Evolutionary conservation across 2,797 vertebrate species (phyloP).

Genomic region (Pipistrellus pygmaeus): DNA sequence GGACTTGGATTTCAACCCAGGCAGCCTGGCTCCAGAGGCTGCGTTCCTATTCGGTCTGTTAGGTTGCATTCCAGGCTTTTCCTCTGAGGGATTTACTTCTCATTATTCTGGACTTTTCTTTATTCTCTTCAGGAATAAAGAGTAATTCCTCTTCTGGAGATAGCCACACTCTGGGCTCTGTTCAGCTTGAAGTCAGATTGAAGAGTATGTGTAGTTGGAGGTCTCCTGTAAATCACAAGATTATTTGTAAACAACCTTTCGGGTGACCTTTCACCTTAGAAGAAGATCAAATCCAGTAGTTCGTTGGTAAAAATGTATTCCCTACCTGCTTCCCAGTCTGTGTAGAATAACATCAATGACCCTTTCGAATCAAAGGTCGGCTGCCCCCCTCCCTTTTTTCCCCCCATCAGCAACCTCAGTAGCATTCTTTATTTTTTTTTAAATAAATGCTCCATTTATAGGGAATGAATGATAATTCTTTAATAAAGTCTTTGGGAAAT

Average conservation of each 20-base stretch:
- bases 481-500: conserved; percentile 16
- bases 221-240: conserved; percentile 13
- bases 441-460: neutral
- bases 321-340: neutral
- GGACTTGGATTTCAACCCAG: neutral
- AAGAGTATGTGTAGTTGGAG: neutral
- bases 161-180: neutral
- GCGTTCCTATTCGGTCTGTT: neutral
- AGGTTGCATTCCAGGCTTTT: neutral
- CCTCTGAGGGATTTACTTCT: neutral
- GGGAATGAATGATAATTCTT: neutral
- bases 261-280: neutral
- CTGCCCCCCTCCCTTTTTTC: neutral
- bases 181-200: conserved; percentile 5
- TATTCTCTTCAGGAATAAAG: conserved; percentile 35
- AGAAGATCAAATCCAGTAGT: neutral
- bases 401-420: neutral
- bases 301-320: neutral
- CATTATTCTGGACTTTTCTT: conserved; percentile 43
- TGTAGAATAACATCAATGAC: neutral
- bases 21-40: neutral
- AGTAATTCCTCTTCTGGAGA: conserved; percentile 8
- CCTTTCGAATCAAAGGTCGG: neutral
- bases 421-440: neutral
- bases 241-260: conserved; percentile 19